These are phyloP conservation scores for Nerophis lumbriciformis DNA, from an alignment of 2,113 vertebrate genomes.

Conservation along the genomic window DNA sequence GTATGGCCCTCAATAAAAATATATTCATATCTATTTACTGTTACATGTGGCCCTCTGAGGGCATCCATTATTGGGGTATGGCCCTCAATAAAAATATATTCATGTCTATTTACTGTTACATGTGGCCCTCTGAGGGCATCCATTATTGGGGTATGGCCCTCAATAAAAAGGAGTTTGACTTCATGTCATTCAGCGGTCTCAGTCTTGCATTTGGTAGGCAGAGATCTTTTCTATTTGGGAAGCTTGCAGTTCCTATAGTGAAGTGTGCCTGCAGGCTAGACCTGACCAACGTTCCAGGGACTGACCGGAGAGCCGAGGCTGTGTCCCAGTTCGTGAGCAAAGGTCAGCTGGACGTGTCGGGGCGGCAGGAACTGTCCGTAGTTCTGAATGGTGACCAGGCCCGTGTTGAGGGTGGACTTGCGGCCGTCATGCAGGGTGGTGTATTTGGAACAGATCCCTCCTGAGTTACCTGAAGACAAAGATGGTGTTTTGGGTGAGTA, in stretches of 20 bases:
- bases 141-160: too few relatives aligned
- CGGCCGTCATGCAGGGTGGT: slow-evolving; percentile 16
- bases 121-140: too few relatives aligned
- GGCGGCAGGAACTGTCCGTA: slow-evolving; percentile 70
- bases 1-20: too few relatives aligned
- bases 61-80: too few relatives aligned
- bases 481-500: not conserved
- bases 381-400: slow-evolving; percentile 77
- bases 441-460: slow-evolving; percentile 74
- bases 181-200: too few relatives aligned
- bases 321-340: slow-evolving; percentile 81
- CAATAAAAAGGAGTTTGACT: too few relatives aligned
- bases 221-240: not conserved
- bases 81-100: too few relatives aligned
- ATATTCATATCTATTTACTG: too few relatives aligned
- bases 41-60: too few relatives aligned
- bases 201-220: not conserved
- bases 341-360: slow-evolving; percentile 69
- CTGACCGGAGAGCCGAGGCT: slow-evolving; percentile 78
- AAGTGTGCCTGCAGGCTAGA: not conserved
- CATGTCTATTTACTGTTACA: too few relatives aligned
- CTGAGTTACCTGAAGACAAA: slow-evolving; percentile 64
- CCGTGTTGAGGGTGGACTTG: slow-evolving; percentile 67
- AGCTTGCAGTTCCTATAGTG: not conserved
- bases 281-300: slow-evolving; percentile 5